A percentile compares a stretch with the other conserved stretches of the same genome.
These are phyloP conservation scores for Nephrotoma guestfalica DNA, from an alignment of 2,888 invertebrate genomes.

Conservation along the genomic window DNA sequence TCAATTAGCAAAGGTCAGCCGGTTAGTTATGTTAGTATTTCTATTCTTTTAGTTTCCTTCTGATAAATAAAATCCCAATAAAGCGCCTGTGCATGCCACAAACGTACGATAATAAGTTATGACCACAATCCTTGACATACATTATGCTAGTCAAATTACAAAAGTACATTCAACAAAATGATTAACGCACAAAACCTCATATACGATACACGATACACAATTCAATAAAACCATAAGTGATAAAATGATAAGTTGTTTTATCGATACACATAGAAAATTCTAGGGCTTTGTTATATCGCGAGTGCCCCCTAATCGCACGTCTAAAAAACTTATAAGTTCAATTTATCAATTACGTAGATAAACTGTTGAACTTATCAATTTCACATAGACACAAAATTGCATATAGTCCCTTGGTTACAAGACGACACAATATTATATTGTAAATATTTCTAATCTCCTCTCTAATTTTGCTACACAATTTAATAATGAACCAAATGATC, in stretches of 20 bases:
- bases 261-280: background rate
- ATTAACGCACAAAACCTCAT: background rate
- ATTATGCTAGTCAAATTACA: background rate
- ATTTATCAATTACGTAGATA: background rate
- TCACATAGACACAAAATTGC: background rate
- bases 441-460: background rate
- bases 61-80: too few relatives aligned
- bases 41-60: background rate
- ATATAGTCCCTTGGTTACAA: background rate
- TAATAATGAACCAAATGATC: background rate
- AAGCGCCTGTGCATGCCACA: background rate
- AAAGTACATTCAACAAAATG: background rate
- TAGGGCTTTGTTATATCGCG: too few relatives aligned
- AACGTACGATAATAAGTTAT: background rate
- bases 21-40: background rate
- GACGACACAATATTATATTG: too few relatives aligned
- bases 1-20: background rate
- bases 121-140: background rate
- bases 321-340: too few relatives aligned
- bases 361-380: background rate
- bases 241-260: background rate
- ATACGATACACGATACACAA: background rate
- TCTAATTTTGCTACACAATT: background rate
- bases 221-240: background rate
- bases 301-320: too few relatives aligned